Base-by-base conservation (phyloP, 2,888 invertebrate species). In the Leucophenga montana region DNA sequence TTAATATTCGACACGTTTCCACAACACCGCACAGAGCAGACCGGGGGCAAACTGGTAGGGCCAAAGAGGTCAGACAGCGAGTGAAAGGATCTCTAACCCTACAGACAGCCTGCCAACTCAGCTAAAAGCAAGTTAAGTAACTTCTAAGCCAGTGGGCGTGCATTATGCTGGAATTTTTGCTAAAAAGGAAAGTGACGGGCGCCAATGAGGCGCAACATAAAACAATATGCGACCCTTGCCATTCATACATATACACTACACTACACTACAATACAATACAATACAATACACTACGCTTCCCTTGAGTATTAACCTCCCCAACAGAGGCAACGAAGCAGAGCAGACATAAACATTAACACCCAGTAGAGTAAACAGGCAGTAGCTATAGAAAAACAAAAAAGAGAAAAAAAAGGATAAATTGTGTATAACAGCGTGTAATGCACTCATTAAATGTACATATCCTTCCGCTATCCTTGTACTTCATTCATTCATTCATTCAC, bases 341-440 rank as follows among this genome's bases (percentile, higher is more conserved):
- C 56, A 56, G 66, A 44, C 69, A 56, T 67, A 59, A 61, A 39
- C 67, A 56, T 67, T 67, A 66, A 71, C 56, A 62, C 73, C 66
- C 66, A 44, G 68, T 56, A 71, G 69, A 62, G 31, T 66, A 69
- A 71, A 54, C 68, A 67, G 62, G 65, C 61, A 64, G 31, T 16
- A 33, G 57, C 57, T 33, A 62, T 66, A 50, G 20, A 59, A 31
- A n/a, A 59, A 18, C 14, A 16, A 66, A 59, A 46, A 48, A 27
- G 16, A 20, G 48, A 22, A 31, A 68, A 13, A 56, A 65, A 54
- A 54, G 66, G 73, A 70, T 73, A 83, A 84, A 83, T 78, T 78
- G 82, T 77, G 80, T 72, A 84, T 73, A 83, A 72, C 78, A 77
- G 76, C 78, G 77, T 77, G 78, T 80, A 80, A 82, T 82, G 76